Evolutionary conservation across 2,888 invertebrate species (phyloP), one percentile per base, ranked within the genome.

Genomic region (Drosophila macrospina): DNA sequence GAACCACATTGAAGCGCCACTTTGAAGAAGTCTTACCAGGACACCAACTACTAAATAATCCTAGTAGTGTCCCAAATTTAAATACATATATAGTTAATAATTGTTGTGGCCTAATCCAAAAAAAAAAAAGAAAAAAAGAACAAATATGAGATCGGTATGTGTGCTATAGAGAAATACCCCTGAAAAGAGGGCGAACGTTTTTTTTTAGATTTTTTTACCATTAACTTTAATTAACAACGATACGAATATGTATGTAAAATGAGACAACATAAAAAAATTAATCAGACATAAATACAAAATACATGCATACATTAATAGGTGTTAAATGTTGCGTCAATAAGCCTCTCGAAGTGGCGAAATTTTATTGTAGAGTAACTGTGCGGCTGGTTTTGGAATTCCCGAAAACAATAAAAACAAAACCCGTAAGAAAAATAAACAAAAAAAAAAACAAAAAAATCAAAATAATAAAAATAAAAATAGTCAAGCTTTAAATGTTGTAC

Each of bases 401-500:
- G 15, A 64, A 57, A 67, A 64, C 48, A 65, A 76, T 48, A 62
- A 64, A 24, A 20, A 20, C 3, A 20, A 34, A 61, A 66, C 54
- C 20, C 39, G 20, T 28, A 50, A 51, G 36, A 62, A 60, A 44
- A 32, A 59, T 45, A 45, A 47, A 45, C 54, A 8, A 24, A 24
- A 62, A 20, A 20, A 20, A 20, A 3, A 20, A 20, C 20, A 20
- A 20, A 2, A 20, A 20, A 20, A 50, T 28, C n/a, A n/a, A n/a
- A 52, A 28, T 10, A 54, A 55, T 34, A 56, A 50, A 34, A 51
- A n/a, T 15, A 37, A 56, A 62, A 62, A 84, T 83, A 83, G 78
- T 74, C 71, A 88, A 78, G 84, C 84, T 87, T 85, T 85, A 87
- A 85, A 77, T 85, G 88, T 85, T 85, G 83, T 86, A 81, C 73